Evolutionary conservation across 2,797 vertebrate species (phyloP).

Genomic region (Borostomias antarcticus): DNA sequence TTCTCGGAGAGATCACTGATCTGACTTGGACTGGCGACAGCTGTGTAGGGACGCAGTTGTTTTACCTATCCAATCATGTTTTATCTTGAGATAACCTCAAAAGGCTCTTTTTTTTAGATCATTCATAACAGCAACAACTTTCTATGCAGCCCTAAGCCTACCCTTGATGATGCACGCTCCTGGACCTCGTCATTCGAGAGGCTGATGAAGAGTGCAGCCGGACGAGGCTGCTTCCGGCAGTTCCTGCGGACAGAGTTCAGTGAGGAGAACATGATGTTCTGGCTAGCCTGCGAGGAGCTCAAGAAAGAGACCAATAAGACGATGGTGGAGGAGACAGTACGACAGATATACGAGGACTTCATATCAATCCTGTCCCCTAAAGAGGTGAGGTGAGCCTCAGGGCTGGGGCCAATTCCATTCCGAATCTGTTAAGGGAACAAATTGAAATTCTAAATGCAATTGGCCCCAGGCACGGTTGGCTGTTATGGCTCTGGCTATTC

Average conservation of each 20-base stretch:
- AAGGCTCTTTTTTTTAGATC: background rate
- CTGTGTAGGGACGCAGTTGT: too few relatives aligned
- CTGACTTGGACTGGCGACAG: too few relatives aligned
- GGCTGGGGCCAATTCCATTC: background rate
- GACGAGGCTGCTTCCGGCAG: constrained; percentile 89
- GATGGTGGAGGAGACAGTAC: constrained; percentile 91
- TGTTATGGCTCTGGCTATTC: background rate
- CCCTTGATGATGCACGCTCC: constrained; percentile 86
- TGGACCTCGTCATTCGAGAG: constrained; percentile 93
- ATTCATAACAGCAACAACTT: background rate
- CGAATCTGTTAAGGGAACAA: background rate
- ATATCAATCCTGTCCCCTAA: constrained; percentile 97
- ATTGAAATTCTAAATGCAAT: background rate
- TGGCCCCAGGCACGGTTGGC: background rate
- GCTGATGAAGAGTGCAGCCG: constrained; percentile 89
- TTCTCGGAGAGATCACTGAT: background rate
- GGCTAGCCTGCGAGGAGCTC: constrained; percentile 95
- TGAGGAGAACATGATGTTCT: constrained; percentile 99
- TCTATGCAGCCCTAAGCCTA: constrained; percentile 83
- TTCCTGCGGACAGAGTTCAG: constrained; percentile 97
- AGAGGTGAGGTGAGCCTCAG: constrained; percentile 81
- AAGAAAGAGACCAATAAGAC: constrained; percentile 92
- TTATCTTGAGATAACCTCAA: background rate
- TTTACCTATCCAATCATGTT: background rate
- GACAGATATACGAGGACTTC: constrained; percentile 95